Conservation (phyloP, 2,888 invertebrate genomes). For the Drosophila sordidapex region DNA sequence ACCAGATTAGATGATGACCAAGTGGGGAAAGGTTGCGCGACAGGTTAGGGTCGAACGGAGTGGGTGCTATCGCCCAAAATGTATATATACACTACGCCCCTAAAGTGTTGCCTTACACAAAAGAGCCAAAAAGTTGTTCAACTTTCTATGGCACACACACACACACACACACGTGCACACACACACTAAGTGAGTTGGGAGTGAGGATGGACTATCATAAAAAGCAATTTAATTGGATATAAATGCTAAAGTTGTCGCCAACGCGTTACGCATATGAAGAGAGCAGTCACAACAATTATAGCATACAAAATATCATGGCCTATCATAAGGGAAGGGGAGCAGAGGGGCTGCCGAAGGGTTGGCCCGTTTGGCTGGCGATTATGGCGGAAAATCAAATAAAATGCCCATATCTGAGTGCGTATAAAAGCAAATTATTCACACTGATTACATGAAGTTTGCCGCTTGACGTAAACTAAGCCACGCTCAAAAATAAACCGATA, state of each 20-base stretch:
- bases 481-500: slow-evolving; percentile 76
- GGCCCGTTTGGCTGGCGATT: slow-evolving; percentile 22
- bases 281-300: slow-evolving; percentile 62
- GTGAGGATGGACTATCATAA: slow-evolving; percentile 42
- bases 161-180: neutral
- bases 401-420: slow-evolving; percentile 59
- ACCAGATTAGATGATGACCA: slow-evolving; percentile 48
- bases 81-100: slow-evolving; percentile 32
- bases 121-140: slow-evolving; percentile 18
- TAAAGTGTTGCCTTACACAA: slow-evolving; percentile 18
- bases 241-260: slow-evolving; percentile 65
- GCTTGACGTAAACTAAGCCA: slow-evolving; percentile 69
- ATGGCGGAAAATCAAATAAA: slow-evolving; percentile 57
- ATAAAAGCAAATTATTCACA: slow-evolving; percentile 77
- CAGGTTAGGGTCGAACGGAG: neutral
- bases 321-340: neutral
- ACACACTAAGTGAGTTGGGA: slow-evolving; percentile 11
- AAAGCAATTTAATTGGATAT: slow-evolving; percentile 76
- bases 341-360: slow-evolving; percentile 23
- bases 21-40: slow-evolving; percentile 16
- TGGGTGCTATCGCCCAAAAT: slow-evolving; percentile 6
- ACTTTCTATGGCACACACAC: neutral
- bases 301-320: slow-evolving; percentile 30
- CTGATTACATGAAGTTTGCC: slow-evolving; percentile 71
- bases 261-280: slow-evolving; percentile 36